Base-by-base conservation (phyloP, 1,140 invertebrate genomes). In the Caenorhabditis inopinata region DNA sequence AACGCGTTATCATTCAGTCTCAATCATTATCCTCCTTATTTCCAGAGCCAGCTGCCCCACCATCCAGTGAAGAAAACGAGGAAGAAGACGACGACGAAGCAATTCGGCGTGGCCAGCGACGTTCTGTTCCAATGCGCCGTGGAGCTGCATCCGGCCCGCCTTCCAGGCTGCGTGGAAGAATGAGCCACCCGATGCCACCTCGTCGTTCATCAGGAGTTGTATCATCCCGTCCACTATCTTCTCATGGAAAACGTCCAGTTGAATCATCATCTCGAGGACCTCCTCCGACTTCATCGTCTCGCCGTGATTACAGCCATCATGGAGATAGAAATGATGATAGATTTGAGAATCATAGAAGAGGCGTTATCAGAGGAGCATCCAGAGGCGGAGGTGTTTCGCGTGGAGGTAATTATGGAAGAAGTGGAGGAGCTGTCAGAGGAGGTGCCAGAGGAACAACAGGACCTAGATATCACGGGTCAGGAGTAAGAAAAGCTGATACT, bases 261-360 rank as follows among this genome's bases (percentile, higher is more conserved):
- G 49, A 51, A 1, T 25, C 49, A 1, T 23, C n/a, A 12, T 58
- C 51, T 32, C 25, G 51, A 32, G 51, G 27, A 7, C 11, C 51
- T 14, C 51, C 25, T 9, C 25, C 32, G 9, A 21, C 58, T 4
- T 38, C 32, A 16, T 18, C 32, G n/a, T 32, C n/a, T 38, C 58
- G 58, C 2, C 29, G 58, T 21, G 58, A 68, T 18, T 68, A 68
- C 32, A 68, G 58, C 27, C 27, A 68, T 21, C 58, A 38, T 5
- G 58, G 9, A 1, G 58, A 68, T 21, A 29, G 58, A 42, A 68
- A 68, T 68, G 58, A 68, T 16, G 58, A 68, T 68, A 0, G 58
- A 38, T 68, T 68, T 9, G 58, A 68, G 58, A 68, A 68, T 68
- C 58, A 68, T 68, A 29, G 58, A 68, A 1, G 58, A 38, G 58